These are phyloP conservation scores for Carlito syrichta DNA, from an alignment of 2,113 vertebrate genomes.

Conservation along the genomic window DNA sequence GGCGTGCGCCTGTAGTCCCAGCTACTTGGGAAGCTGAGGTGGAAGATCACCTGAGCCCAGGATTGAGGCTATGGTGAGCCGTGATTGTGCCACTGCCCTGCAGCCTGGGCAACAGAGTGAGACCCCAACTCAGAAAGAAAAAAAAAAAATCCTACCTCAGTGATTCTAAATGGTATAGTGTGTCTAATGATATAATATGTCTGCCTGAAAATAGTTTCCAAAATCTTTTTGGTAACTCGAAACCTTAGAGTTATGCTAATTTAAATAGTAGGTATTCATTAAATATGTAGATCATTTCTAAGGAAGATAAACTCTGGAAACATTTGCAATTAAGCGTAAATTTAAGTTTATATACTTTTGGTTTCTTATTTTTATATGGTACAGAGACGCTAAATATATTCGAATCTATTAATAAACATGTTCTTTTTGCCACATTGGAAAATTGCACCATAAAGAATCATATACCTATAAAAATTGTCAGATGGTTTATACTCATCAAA, in stretches of 20 bases:
- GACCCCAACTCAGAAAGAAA: not conserved
- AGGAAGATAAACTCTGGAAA: slow-evolving; percentile 1
- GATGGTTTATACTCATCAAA: not conserved
- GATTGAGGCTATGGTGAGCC: not conserved
- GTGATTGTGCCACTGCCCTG: not conserved
- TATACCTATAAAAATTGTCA: not conserved
- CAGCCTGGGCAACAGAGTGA: not conserved
- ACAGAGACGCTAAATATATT: not conserved
- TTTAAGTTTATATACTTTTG: not conserved
- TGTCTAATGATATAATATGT: not conserved
- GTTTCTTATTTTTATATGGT: not conserved
- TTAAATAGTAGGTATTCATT: slow-evolving; percentile 1
- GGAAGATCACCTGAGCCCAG: not conserved
- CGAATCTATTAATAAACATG: not conserved
- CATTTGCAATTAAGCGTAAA: not conserved
- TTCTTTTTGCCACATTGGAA: slow-evolving; percentile 8
- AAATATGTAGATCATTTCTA: slow-evolving; percentile 4
- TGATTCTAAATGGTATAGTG: not conserved
- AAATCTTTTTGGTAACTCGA: not conserved
- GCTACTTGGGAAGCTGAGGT: not conserved
- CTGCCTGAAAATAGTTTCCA: not conserved
- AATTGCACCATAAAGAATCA: not conserved
- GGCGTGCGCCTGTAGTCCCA: not conserved
- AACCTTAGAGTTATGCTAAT: not conserved
- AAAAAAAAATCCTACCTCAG: no score